Evolutionary conservation across 2,888 invertebrate species (phyloP).

Genomic region (Biston stratarius): DNA sequence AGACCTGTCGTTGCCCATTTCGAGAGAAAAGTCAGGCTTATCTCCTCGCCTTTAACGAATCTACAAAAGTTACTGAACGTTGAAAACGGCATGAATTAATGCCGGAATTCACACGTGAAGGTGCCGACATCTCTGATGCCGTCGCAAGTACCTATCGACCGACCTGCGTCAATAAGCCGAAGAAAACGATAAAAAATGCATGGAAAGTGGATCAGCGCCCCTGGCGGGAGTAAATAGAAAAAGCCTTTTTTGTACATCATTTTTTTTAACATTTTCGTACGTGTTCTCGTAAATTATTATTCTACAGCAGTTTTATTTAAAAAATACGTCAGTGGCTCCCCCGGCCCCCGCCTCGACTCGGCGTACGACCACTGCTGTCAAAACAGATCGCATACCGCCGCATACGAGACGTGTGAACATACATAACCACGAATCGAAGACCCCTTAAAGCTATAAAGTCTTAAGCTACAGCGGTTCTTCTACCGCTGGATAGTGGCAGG

Average conservation of each 20-base stretch:
- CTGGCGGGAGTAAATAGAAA: too few species aligned
- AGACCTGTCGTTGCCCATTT: conserved; percentile 37
- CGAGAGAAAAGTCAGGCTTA: conserved; percentile 39
- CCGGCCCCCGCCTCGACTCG: not conserved
- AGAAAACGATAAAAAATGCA: too few species aligned
- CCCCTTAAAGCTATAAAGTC: conserved; percentile 12
- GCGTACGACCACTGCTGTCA: conserved; percentile 56
- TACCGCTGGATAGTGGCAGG: not conserved
- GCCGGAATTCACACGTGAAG: conserved; percentile 51
- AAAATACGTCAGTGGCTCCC: not conserved
- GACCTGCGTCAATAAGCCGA: not conserved
- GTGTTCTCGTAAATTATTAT: too few species aligned
- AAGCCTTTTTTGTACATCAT: too few species aligned
- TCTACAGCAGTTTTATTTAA: not conserved
- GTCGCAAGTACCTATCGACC: conserved; percentile 53
- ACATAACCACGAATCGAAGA: conserved; percentile 24
- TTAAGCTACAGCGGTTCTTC: conserved; percentile 7
- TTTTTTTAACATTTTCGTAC: too few species aligned
- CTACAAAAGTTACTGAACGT: conserved; percentile 34
- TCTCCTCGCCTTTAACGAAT: conserved; percentile 31
- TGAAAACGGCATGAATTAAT: conserved; percentile 22
- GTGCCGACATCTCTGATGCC: conserved; percentile 64
- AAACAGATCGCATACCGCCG: conserved; percentile 47
- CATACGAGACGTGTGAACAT: conserved; percentile 50
- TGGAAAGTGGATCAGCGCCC: too few species aligned